A percentile compares a stretch with the other conserved stretches of the same genome.
These are phyloP conservation scores for Orthonyx spaldingii DNA, from an alignment of 2,113 vertebrate genomes.

Conservation along the genomic window DNA sequence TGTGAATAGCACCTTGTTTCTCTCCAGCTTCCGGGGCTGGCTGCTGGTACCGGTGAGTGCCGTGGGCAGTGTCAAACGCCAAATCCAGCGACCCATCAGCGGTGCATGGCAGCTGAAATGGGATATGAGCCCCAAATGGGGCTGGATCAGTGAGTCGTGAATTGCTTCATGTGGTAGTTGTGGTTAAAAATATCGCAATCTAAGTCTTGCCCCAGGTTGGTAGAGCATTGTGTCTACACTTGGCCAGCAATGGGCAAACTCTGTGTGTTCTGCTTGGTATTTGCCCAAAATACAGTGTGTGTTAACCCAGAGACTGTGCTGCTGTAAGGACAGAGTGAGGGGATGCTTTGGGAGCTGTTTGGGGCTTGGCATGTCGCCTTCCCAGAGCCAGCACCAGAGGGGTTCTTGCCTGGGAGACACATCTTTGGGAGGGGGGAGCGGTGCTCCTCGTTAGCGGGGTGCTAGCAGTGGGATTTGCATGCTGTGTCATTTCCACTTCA, in stretches of 20 bases:
- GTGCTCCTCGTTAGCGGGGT: neutral
- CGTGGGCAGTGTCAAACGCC: neutral
- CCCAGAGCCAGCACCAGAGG: neutral
- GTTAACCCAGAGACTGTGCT: neutral
- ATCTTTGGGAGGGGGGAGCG: neutral
- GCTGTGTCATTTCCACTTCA: neutral
- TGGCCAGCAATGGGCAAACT: neutral
- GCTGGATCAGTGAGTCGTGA: neutral
- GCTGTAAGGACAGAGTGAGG: fast-evolving
- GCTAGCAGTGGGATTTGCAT: neutral
- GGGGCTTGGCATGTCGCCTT: neutral
- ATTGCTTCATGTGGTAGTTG: neutral
- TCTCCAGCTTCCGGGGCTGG: neutral
- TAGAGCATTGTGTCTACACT: neutral
- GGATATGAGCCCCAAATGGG: neutral
- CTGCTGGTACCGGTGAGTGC: fast-evolving
- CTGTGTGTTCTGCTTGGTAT: neutral
- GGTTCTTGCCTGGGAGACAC: neutral
- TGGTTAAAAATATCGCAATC: neutral
- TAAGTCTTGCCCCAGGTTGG: neutral
- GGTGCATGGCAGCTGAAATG: fast-evolving
- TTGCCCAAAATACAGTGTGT: neutral
- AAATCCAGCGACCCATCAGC: fast-evolving
- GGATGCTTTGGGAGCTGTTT: neutral
- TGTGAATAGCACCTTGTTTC: conserved; percentile 14